phyloP scores from a whole-genome alignment of 2,113 vertebrate species.

The Chloropsis cyanopogon region DNA sequence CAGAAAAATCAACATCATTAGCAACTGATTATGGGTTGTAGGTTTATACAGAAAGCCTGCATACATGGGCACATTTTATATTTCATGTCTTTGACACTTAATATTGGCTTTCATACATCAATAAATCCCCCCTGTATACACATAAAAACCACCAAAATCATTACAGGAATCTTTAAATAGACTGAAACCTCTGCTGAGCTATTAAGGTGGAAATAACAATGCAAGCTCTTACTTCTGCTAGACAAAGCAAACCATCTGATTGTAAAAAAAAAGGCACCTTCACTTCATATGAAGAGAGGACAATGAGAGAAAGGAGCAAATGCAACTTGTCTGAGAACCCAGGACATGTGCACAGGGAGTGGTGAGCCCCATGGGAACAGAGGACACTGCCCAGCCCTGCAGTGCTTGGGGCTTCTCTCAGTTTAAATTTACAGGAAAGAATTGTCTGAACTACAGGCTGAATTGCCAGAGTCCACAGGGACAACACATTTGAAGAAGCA shows the following conservation, averaged over 20 bases:
- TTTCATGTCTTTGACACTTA: neutral
- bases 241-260: neutral
- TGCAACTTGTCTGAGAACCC: neutral
- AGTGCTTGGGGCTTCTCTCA: neutral
- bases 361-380: neutral
- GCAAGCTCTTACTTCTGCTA: neutral
- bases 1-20: neutral
- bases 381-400: neutral
- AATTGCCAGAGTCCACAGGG: neutral
- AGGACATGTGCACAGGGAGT: neutral
- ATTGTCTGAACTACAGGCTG: neutral
- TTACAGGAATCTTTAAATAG: conserved; percentile 11
- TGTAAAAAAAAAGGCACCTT: neutral
- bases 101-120: neutral
- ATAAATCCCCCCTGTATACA: neutral
- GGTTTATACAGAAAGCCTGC: neutral
- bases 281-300: neutral
- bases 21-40: neutral
- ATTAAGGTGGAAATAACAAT: conserved; percentile 32
- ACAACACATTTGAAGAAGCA: neutral
- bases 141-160: conserved; percentile 4
- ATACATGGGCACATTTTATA: neutral
- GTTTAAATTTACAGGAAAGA: neutral
- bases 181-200: conserved; percentile 30
- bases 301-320: neutral